Base-by-base conservation (phyloP, 2,113 vertebrate genomes). In the Sterrhoptilus dennistouni region DNA sequence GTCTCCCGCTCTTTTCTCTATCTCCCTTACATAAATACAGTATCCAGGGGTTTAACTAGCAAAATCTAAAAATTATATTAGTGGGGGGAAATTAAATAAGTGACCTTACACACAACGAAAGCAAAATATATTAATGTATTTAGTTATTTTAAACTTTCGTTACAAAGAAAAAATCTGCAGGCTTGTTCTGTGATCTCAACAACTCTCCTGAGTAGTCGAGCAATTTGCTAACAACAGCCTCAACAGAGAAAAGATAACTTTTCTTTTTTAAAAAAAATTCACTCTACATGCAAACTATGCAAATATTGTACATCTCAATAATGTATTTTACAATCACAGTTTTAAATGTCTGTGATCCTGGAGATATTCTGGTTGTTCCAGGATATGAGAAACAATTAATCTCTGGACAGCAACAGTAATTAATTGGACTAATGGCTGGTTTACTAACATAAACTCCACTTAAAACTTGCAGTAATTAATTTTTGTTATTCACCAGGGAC, bases 181-280 rank as follows among this genome's bases (percentile, higher is more conserved):
- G 33, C 12, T 79, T 91, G 31, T 93, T 90, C 74, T 92, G 27
- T 90, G 71, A 82, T 87, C 80, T 85, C 59, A 79, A 18, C 33
- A 94, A 93, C 63, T 63, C 82, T 91, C 92, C 57, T 75, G 45
- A 68, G 57, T 87, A 94, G 95, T 89, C 54, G 52, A 68, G 53
- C 57, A 85, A 81, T 93, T 96, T 88, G 38, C 57, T 89, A 92
- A 76, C 53, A 76, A 53, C 66, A 88, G 72, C 36, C 31, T 96
- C 33, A 64, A 56, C 63, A 94, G 59, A 42, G 45, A 66, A 86
- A 93, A 89, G 79, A 80, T 22, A 80, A 45, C 28, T 27, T 59
- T 35, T 61, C 59, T 61, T 38, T 60, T 61, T 19, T 8, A 12
- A 38, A 61, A 87, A 91, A 66, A 47, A 36, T 94, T 95, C 23